Percentiles rank a stretch among this genome's conserved stretches.
Conservation (phyloP, 2,888 invertebrate genomes). For the Pterostichus niger region DNA sequence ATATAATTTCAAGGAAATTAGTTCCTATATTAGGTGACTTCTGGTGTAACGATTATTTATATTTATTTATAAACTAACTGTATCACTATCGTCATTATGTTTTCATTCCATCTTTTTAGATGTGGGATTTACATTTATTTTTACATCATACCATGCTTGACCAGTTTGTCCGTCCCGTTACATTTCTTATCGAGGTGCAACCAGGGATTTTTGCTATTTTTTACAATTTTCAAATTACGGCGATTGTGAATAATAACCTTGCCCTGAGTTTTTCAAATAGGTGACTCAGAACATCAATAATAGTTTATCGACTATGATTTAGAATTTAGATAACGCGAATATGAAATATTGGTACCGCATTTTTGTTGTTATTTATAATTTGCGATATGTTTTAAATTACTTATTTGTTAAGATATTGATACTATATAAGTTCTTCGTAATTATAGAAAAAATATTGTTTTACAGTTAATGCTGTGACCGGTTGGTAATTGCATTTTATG, state of each 20-base stretch:
- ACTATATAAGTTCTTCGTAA: too few species aligned
- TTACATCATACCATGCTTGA: conserved; percentile 15
- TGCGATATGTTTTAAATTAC: neutral
- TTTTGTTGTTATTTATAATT: conserved; percentile 19
- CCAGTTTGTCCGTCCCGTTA: conserved; percentile 22
- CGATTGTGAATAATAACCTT: neutral
- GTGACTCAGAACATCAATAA: conserved; percentile 45
- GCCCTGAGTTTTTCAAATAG: neutral
- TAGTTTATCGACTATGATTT: neutral
- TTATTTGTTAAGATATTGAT: too few species aligned
- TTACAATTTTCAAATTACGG: conserved; percentile 9
- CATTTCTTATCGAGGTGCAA: conserved; percentile 39
- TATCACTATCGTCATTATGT: neutral
- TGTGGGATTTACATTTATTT: conserved; percentile 13
- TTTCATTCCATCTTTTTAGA: conserved; percentile 32
- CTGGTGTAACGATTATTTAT: neutral
- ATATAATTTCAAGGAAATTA: conserved; percentile 11
- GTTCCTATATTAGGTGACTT: neutral
- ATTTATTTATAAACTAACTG: conserved; percentile 19
- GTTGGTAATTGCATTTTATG: too few species aligned
- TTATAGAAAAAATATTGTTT: too few species aligned
- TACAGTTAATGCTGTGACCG: too few species aligned
- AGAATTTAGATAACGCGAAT: too few species aligned
- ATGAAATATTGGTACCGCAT: neutral
- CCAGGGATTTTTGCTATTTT: neutral